Percentiles rank a stretch among this genome's conserved stretches.
phyloP scores from a whole-genome alignment of 35 echinoderm and acorn worm species.

The Holothuria glaberrima region DNA sequence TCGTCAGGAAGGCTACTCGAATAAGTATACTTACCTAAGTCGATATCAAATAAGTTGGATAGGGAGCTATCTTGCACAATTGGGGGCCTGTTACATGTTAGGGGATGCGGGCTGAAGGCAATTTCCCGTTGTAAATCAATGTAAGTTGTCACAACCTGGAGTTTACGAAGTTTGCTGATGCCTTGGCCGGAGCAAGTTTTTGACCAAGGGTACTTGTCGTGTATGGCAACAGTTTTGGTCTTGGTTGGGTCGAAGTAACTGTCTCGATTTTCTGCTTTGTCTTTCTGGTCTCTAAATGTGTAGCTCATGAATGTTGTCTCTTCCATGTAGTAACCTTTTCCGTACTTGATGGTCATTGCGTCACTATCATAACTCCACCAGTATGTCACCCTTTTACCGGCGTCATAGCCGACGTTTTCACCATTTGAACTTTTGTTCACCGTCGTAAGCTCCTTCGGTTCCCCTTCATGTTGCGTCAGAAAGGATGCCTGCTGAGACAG shows the following conservation, averaged over 20 bases:
- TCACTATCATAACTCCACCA: slow-evolving; percentile 64
- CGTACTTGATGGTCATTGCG: slow-evolving; percentile 46
- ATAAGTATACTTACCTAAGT: slow-evolving; percentile 33
- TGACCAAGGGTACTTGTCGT: too few species aligned
- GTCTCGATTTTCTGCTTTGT: too few species aligned
- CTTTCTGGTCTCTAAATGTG: background rate
- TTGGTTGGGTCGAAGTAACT: too few species aligned
- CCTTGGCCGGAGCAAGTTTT: too few species aligned
- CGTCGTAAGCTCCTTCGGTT: too few species aligned
- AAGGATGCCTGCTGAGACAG: too few species aligned
- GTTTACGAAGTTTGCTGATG: too few species aligned
- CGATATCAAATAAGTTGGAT: slow-evolving; percentile 47
- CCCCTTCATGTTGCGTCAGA: too few species aligned
- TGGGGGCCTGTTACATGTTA: slow-evolving; percentile 40
- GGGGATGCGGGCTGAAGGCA: background rate
- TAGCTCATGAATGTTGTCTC: slow-evolving; percentile 43
- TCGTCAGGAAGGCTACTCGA: slow-evolving; percentile 45
- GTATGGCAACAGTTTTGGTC: too few species aligned
- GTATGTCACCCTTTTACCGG: background rate
- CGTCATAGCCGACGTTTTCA: background rate
- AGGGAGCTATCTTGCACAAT: slow-evolving; percentile 47
- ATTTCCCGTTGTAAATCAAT: too few species aligned
- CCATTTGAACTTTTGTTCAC: too few species aligned
- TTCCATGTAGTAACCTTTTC: slow-evolving; percentile 58
- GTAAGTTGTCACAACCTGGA: too few species aligned